Base-by-base conservation (phyloP, 2,797 vertebrate species). In the Mycteria americana region DNA sequence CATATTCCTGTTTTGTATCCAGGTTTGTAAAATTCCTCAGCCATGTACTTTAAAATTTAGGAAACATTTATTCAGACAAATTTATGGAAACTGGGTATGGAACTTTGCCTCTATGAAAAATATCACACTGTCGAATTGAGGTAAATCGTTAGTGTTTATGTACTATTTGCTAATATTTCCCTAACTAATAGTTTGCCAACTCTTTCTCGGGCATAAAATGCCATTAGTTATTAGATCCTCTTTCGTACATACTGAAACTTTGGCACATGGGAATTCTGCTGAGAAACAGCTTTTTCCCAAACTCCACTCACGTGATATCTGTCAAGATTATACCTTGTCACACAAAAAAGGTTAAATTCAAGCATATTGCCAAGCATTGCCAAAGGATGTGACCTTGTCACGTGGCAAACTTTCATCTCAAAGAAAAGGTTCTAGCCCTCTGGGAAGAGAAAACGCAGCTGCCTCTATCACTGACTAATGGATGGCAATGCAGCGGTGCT, bases 401-500 rank as follows among this genome's bases (percentile, higher is more conserved):
- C 6, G 1, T 65, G 30, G 54, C 53, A 43, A 31, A 41, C 45
- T 57, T 70, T 28, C 28, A 19, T 31, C 31, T 24, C n/a, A 31
- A 48, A 45, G 41, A 59, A 77, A 54, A 78, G 19, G 31, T n/a
- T 78, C 45, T 46, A 35, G 13, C 22, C 30, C 48, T 50, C 46
- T 35, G n/a, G n/a, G 53, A 81, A 56, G 45, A 45, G 57, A 37
- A 59, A 78, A 13, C 0, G 0, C 22, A 48, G 18, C 56, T 64
- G 54, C 3, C 39, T 46, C 16, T 41, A 9, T 11, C 30, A 6
- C n/a, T 65, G 31, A 13, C 21, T 19, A 11, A 13, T 7, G 50
- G 33, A 14, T 4, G 46, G 50, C 68, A 33, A 1, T 0, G 5
- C 35, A 45, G 24, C 0, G 5, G 23, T 6, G 56, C 43, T 56